These are phyloP conservation scores for Riparia riparia DNA, from an alignment of 2,113 vertebrate genomes.

Conservation along the genomic window DNA sequence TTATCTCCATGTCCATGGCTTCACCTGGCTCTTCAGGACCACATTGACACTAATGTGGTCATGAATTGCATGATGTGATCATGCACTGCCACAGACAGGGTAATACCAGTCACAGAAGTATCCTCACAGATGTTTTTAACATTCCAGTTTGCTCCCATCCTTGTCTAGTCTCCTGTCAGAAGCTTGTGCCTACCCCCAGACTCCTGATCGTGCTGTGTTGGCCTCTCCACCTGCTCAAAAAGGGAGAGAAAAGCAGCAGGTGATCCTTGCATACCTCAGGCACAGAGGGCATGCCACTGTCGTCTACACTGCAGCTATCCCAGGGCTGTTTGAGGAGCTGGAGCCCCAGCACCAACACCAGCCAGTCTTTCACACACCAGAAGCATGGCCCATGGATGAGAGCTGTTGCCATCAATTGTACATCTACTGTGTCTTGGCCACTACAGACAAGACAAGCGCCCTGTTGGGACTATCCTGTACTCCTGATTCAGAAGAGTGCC, in stretches of 20 bases:
- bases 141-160: neutral
- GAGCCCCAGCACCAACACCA: neutral
- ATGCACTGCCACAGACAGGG: neutral
- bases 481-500: neutral
- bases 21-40: neutral
- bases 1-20: neutral
- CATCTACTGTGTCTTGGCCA: neutral
- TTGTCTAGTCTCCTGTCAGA: neutral
- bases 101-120: neutral
- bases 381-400: neutral
- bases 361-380: neutral
- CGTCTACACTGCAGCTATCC: neutral
- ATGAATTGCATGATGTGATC: neutral
- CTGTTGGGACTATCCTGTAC: neutral
- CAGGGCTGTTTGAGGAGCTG: neutral
- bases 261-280: neutral
- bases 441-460: neutral
- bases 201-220: neutral
- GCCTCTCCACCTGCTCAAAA: neutral
- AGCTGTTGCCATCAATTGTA: neutral
- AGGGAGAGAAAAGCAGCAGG: neutral
- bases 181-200: neutral
- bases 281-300: neutral
- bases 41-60: fast-evolving
- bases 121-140: neutral